Conservation (phyloP, 1,140 invertebrate genomes). For the Drosophila sucinea region DNA sequence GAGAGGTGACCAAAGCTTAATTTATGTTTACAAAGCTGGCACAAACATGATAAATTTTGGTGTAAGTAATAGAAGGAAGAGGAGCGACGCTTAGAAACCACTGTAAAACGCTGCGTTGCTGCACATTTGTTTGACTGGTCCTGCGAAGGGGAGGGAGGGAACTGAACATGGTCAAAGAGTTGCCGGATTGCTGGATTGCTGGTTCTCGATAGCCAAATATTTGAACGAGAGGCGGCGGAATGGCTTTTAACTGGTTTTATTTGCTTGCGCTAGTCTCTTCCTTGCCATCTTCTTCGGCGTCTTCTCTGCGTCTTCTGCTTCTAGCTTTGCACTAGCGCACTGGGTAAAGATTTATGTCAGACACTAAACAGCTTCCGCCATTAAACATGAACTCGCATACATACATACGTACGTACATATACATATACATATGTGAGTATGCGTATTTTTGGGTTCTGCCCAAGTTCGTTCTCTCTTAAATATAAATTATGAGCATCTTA, state of each 20-base stretch:
- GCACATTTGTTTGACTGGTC: neutral
- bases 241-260: neutral
- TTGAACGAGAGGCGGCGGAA: neutral
- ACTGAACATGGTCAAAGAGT: neutral
- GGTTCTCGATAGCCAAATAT: slow-evolving; percentile 8
- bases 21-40: slow-evolving; percentile 66
- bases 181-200: neutral
- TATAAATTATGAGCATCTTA: slow-evolving; percentile 82
- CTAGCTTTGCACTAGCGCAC: neutral
- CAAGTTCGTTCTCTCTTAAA: slow-evolving; percentile 68
- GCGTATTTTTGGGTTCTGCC: slow-evolving; percentile 25
- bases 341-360: slow-evolving; percentile 66
- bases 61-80: neutral
- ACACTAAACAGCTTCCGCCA: slow-evolving; percentile 80
- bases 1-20: slow-evolving; percentile 43
- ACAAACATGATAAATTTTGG: slow-evolving; percentile 65
- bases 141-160: neutral
- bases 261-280: neutral
- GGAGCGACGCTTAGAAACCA: neutral
- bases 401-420: slow-evolving; percentile 21
- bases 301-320: no score
- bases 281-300: no score
- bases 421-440: neutral
- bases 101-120: neutral
- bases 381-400: slow-evolving; percentile 73